Conservation (phyloP, 2,797 vertebrate genomes). For the Acipenser transmontanus region DNA sequence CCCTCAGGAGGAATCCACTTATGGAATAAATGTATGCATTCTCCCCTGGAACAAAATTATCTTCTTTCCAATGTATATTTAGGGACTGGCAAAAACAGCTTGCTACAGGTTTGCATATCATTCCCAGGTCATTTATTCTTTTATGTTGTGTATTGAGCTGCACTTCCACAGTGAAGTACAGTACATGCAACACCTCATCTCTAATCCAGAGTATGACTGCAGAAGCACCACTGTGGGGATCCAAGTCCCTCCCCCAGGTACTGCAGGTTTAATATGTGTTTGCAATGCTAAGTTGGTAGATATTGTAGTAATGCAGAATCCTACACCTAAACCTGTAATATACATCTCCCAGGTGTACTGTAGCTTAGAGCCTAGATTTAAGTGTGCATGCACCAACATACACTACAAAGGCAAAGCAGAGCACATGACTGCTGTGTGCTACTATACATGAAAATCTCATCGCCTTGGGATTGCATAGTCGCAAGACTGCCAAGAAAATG, state of each 20-base stretch:
- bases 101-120: slow-evolving; percentile 31
- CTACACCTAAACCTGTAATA: no score
- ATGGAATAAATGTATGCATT: no score
- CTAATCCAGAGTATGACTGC: slow-evolving; percentile 12
- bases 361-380: no score
- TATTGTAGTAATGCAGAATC: no score
- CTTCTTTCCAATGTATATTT: background rate
- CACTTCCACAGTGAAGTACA: slow-evolving; percentile 34
- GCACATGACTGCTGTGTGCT: background rate
- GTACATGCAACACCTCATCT: slow-evolving; percentile 35
- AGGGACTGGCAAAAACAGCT: slow-evolving; percentile 32
- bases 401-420: background rate
- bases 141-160: slow-evolving; percentile 41
- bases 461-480: background rate
- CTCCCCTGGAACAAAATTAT: no score
- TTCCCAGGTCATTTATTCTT: slow-evolving; percentile 49
- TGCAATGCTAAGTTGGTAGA: background rate
- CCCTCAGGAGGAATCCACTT: no score
- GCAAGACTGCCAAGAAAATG: background rate
- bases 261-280: slow-evolving; percentile 4
- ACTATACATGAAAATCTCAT: background rate
- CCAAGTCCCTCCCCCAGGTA: slow-evolving; percentile 32
- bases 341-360: no score
- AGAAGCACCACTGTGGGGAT: slow-evolving; percentile 35
- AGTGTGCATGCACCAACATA: background rate